These are phyloP conservation scores for Pangasius djambal DNA, from an alignment of 2,797 vertebrate genomes.

Conservation along the genomic window DNA sequence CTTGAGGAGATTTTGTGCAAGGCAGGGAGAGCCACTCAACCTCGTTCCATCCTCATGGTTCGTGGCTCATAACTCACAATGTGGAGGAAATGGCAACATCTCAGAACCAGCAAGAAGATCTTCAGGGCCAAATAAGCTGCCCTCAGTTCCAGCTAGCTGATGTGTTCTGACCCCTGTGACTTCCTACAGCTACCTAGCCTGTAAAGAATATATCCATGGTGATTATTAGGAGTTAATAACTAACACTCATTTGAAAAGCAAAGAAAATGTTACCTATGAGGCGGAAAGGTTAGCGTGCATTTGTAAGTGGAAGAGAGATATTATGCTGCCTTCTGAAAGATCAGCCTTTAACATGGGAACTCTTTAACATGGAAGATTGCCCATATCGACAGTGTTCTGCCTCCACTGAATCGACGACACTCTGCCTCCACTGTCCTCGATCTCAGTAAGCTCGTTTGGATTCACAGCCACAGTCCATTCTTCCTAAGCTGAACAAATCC, in stretches of 20 bases:
- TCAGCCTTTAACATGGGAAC: background rate
- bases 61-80: background rate
- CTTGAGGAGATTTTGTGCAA: background rate
- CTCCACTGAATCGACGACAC: conserved; percentile 21
- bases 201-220: too few relatives aligned
- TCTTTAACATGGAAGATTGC: background rate
- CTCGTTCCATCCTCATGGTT: background rate
- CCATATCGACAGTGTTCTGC: background rate
- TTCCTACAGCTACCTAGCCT: background rate
- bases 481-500: conserved; percentile 68
- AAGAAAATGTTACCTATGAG: background rate
- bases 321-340: background rate
- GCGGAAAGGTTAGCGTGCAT: background rate
- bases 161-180: background rate
- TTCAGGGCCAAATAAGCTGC: background rate
- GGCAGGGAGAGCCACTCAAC: background rate
- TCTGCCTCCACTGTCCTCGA: background rate
- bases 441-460: conserved; percentile 60
- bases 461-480: conserved; percentile 58
- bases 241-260: background rate
- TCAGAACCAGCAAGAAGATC: background rate
- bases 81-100: background rate
- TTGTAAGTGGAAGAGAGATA: background rate
- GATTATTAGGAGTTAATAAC: background rate
- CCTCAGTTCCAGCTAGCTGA: background rate